Conservation (phyloP, 2,797 vertebrate genomes). For the Dallia pectoralis region DNA sequence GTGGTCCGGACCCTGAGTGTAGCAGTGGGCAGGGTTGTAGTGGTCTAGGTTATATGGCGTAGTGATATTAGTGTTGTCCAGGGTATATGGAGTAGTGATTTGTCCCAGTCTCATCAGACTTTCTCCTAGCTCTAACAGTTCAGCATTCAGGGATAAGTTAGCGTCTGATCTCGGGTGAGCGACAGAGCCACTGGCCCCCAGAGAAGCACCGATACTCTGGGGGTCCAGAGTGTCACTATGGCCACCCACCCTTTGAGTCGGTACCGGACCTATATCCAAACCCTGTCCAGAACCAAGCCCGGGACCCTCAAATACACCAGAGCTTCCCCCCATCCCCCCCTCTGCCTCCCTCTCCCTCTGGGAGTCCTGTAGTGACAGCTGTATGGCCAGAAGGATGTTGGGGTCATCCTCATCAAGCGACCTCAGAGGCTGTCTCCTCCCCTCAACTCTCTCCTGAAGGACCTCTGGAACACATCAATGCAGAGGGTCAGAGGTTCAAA, state of each 20-base stretch:
- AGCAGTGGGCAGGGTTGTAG: neutral
- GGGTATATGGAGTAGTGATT: slow-evolving; percentile 71
- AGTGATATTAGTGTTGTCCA: slow-evolving; percentile 63
- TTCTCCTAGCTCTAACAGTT: slow-evolving; percentile 92
- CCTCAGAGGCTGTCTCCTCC: slow-evolving; percentile 69
- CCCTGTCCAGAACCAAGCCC: slow-evolving; percentile 16
- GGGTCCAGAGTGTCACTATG: slow-evolving; percentile 75
- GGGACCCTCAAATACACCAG: slow-evolving; percentile 26
- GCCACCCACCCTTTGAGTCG: slow-evolving; percentile 60
- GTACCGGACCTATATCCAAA: neutral
- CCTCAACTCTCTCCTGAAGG: slow-evolving; percentile 60
- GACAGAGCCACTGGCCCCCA: slow-evolving; percentile 89
- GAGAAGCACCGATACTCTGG: slow-evolving; percentile 77
- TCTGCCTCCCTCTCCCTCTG: slow-evolving; percentile 59
- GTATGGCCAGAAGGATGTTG: slow-evolving; percentile 96
- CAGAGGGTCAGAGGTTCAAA: too few relatives aligned
- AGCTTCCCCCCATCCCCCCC: slow-evolving; percentile 39
- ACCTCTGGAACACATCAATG: slow-evolving; percentile 51
- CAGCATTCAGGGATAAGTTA: slow-evolving; percentile 83
- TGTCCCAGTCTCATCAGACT: slow-evolving; percentile 89
- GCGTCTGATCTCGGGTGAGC: slow-evolving; percentile 79
- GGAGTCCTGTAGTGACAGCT: slow-evolving; percentile 95
- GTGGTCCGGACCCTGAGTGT: neutral
- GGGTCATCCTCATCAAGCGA: slow-evolving; percentile 97
- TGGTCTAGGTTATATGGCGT: slow-evolving; percentile 1